Conservation (phyloP, 2,888 invertebrate species). For the Coenonympha arcania region DNA sequence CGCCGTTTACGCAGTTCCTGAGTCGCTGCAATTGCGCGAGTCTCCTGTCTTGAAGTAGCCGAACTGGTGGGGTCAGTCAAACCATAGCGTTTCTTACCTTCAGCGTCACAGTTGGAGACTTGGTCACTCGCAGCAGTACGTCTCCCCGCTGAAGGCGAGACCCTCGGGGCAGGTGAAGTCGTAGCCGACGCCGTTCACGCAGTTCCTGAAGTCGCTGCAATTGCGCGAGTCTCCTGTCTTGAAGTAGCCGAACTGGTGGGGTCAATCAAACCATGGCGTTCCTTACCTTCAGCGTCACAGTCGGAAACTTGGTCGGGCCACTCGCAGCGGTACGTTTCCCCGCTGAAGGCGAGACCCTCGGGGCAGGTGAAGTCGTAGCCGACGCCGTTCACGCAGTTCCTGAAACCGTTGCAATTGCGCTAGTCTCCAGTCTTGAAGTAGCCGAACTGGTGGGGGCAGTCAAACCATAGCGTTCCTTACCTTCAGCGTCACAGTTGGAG, state of each 20-base stretch:
- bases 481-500: slow-evolving; percentile 84
- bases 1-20: slow-evolving; percentile 87
- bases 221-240: slow-evolving; percentile 75
- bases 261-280: too few relatives aligned
- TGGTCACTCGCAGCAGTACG: too few relatives aligned
- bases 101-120: too few relatives aligned
- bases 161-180: slow-evolving; percentile 86
- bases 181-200: slow-evolving; percentile 83
- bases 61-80: slow-evolving; percentile 88
- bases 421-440: slow-evolving; percentile 80
- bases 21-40: slow-evolving; percentile 79
- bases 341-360: slow-evolving; percentile 85
- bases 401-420: slow-evolving; percentile 82
- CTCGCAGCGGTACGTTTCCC: slow-evolving; percentile 83
- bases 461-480: too few relatives aligned
- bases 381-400: slow-evolving; percentile 86
- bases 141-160: too few relatives aligned
- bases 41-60: slow-evolving; percentile 84
- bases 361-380: slow-evolving; percentile 84
- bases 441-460: slow-evolving; percentile 87
- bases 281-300: slow-evolving; percentile 87
- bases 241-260: slow-evolving; percentile 88
- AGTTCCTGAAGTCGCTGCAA: slow-evolving; percentile 87
- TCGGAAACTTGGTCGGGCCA: slow-evolving; percentile 89
- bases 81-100: too few relatives aligned